Evolutionary conservation across 2,888 invertebrate genomes (phyloP), one percentile per base, ranked within the genome.

Genomic region (Tuberolachnus salignus): DNA sequence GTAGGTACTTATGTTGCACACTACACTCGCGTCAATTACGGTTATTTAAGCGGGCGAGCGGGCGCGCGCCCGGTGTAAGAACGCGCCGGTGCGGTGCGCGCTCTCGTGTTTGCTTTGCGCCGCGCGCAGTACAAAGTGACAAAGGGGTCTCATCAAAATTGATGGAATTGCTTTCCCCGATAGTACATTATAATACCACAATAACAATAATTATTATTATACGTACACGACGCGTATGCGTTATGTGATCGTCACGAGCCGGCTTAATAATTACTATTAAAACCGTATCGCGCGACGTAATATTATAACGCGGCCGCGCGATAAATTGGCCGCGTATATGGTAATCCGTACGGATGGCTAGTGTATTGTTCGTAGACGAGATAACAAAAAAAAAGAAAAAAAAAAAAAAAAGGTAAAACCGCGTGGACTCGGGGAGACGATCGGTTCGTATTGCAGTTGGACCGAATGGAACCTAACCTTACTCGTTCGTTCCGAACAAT

Each of bases 111-210:
- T 73, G 61, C 51, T 73, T 73, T 73, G 61, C 59, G 21, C 59
- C 23, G 19, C 72, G 49, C 59, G 49, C 44, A n/a, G 42, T 21
- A 34, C 64, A 51, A 55, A 74, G 64, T 46, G 74, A 66, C 66
- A 42, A 11, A 21, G 14, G 11, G 73, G 51, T 44, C 44, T 64
- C 66, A 55, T 74, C 64, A 55, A 74, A 74, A 74, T 74, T 74
- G 74, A 74, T 64, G 66, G 74, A 66, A 74, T 74, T 55, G 74
- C 74, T 74, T 55, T 66, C 55, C 23, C 59, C n/a, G n/a, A n/a
- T 46, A 59, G n/a, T 6, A 3, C 19, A 44, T 23, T 16, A 14
- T 66, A 74, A 66, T 66, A 66, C 64, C 74, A 51, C 14, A 23
- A 53, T n/a, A 19, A n/a, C n/a, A 55, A 21, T 74, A 66, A 74